Conservation (phyloP, 2,113 vertebrate species). For the Phyllostomus discolor region DNA sequence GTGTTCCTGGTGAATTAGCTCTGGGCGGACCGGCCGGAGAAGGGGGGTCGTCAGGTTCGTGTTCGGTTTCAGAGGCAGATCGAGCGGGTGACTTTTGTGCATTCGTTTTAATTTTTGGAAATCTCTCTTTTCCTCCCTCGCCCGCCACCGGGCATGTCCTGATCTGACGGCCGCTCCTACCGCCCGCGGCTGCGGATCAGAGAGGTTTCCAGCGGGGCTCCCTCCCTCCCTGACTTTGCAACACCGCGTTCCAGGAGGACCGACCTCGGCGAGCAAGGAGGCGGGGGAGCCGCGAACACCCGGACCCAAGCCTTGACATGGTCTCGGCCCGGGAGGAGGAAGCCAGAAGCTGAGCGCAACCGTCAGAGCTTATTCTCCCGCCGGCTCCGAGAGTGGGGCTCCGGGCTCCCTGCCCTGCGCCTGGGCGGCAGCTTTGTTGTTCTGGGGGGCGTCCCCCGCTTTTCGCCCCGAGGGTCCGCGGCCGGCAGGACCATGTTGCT, state of each 20-base stretch:
- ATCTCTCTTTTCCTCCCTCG: background rate
- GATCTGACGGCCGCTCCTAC: slow-evolving; percentile 61
- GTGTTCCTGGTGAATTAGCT: slow-evolving; percentile 60
- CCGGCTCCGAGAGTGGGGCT: background rate
- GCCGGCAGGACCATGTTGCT: slow-evolving; percentile 90
- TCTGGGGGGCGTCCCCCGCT: background rate
- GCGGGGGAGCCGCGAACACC: slow-evolving; percentile 21
- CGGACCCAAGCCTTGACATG: slow-evolving; percentile 61
- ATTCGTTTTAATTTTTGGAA: slow-evolving; percentile 42
- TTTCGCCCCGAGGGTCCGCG: slow-evolving; percentile 18
- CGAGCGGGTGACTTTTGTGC: slow-evolving; percentile 56
- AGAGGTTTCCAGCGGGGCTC: slow-evolving; percentile 67
- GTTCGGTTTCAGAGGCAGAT: slow-evolving; percentile 11
- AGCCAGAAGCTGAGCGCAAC: slow-evolving; percentile 60
- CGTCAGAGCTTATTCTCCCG: background rate
- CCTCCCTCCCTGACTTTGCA: slow-evolving; percentile 60
- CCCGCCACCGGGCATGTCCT: slow-evolving; percentile 75
- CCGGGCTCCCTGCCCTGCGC: background rate
- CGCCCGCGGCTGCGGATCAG: slow-evolving; percentile 7
- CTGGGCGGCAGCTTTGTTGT: slow-evolving; percentile 1
- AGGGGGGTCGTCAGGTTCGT: background rate
- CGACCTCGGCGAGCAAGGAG: slow-evolving; percentile 1
- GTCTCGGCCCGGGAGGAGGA: slow-evolving; percentile 33
- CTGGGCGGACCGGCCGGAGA: slow-evolving; percentile 3
- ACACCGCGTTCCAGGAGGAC: slow-evolving; percentile 32